Evolutionary conservation across 2,797 vertebrate species (phyloP), one percentile per base, ranked within the genome.

Genomic region (Sphenopsis melanotis): DNA sequence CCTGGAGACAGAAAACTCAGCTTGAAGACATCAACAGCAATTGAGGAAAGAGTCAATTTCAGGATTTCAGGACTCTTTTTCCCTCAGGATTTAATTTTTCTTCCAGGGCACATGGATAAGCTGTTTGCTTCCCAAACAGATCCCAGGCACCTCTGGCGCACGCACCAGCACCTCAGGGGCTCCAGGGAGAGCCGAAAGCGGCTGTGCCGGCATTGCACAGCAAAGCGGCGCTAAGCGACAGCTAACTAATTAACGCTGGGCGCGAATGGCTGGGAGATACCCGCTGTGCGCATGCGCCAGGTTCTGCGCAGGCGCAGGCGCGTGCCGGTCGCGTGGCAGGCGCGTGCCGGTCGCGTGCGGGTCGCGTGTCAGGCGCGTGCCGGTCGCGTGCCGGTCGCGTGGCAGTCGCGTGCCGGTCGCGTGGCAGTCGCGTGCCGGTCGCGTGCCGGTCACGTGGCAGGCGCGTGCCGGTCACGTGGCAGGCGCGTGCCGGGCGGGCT

Each of bases 211-310:
- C 2, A 2, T 3, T 1, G 2, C 34, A 1, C 16, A 16, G 22
- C 13, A 19, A 37, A 8, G 0, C 9, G 3, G 5, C 10, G 0
- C 3, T 6, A 9, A 26, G 2, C 3, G 4, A 1, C 1, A 17
- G 2, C 1, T 70, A 50, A 83, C 75, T 74, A 50, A 87, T 84
- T 44, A 89, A 44, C 3, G 0, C 15, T 1, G 0, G 0, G 9
- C 4, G 3, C 3, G 22, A 50, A 47, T 3, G 11, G 0, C 2
- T 0, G 1, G 0, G 0, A 0, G 0, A 15, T 0, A 0, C 2
- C 10, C 1, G 0, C 4, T 0, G 0, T 2, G 44, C 88, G 79
- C 91, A 55, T 4, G 63, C n/a, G 24, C 59, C 0, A 15, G 0
- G 1, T 0, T 1, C 1, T 0, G 44, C 74, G 3, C 87, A 68